phyloP scores from a whole-genome alignment of 2,113 vertebrate genomes.

The Pitta sordida region DNA sequence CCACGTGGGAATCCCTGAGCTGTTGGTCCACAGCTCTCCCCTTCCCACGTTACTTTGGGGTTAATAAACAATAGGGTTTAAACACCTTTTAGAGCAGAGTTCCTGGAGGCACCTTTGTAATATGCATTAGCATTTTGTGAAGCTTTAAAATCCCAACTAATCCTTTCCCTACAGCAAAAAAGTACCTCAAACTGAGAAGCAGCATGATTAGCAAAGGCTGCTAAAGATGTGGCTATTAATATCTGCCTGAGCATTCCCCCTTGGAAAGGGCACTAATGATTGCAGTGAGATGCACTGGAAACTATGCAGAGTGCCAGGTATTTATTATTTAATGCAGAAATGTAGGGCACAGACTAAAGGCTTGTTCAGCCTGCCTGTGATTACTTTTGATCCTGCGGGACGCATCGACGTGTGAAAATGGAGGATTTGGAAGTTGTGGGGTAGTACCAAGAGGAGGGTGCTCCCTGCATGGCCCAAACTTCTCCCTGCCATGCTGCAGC shows the following conservation, averaged over 20 bases:
- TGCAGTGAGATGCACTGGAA: slow-evolving; percentile 48
- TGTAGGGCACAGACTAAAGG: slow-evolving; percentile 36
- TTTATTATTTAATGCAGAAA: slow-evolving; percentile 65
- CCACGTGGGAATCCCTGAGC: not conserved
- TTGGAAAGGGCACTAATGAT: slow-evolving; percentile 26
- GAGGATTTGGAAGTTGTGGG: not conserved
- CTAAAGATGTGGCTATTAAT: slow-evolving; percentile 42
- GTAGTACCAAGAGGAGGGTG: not conserved
- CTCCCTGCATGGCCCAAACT: not conserved
- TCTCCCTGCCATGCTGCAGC: not conserved
- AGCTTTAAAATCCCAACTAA: slow-evolving; percentile 41
- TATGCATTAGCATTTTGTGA: slow-evolving; percentile 12
- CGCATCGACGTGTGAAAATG: not conserved
- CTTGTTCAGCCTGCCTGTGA: not conserved
- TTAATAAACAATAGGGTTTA: not conserved
- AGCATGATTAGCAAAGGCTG: slow-evolving; percentile 32
- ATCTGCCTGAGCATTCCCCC: slow-evolving; percentile 7
- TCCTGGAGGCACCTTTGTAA: not conserved
- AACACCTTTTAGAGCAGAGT: not conserved
- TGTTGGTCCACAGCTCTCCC: not conserved
- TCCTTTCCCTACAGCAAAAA: slow-evolving; percentile 21
- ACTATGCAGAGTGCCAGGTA: slow-evolving; percentile 21
- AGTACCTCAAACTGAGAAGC: slow-evolving; percentile 13
- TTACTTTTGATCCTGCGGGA: slow-evolving; percentile 41
- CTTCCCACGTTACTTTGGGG: not conserved